Percentiles rank a stretch among this genome's conserved stretches.
These are phyloP conservation scores for Calephelis perditalis DNA, from an alignment of 2,888 invertebrate species.

Conservation along the genomic window DNA sequence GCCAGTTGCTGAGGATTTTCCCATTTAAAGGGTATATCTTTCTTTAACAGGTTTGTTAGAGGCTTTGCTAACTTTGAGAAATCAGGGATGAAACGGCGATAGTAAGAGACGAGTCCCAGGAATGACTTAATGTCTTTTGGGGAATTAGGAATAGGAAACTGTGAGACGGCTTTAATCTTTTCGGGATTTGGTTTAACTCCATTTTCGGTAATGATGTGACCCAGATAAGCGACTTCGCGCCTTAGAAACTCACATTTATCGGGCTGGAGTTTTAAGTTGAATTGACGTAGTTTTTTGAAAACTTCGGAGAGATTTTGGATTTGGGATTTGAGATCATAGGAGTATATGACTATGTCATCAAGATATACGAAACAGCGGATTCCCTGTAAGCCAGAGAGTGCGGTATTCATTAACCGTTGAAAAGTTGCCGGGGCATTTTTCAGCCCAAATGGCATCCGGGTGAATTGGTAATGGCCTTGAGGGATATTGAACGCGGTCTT, in stretches of 20 bases:
- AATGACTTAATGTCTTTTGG: conserved; percentile 19
- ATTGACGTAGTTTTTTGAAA: conserved; percentile 31
- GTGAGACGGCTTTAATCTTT: conserved; percentile 4
- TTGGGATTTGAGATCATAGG: conserved; percentile 22
- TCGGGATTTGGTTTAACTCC: conserved; percentile 30
- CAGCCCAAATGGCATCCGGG: no score
- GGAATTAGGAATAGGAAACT: conserved; percentile 22
- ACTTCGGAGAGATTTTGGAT: conserved; percentile 35
- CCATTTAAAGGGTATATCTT: conserved; percentile 31
- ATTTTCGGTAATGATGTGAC: conserved; percentile 33
- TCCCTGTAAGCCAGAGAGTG: no score
- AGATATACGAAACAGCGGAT: no score
- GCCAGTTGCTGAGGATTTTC: conserved; percentile 26
- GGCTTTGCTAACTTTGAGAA: no score
- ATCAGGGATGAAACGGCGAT: conserved; percentile 31
- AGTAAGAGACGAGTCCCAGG: no score
- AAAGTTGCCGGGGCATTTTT: no score
- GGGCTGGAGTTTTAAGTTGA: conserved; percentile 32
- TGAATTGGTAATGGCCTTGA: no score
- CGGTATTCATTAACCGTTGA: no score
- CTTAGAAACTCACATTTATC: conserved; percentile 19
- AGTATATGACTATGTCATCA: no score
- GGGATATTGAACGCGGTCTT: conserved; percentile 31
- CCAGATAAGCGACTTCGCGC: conserved; percentile 43
- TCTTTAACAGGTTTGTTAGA: conserved; percentile 27